A percentile compares a stretch with the other conserved stretches of the same genome.
These are phyloP conservation scores for Mystacides longicornis DNA, from an alignment of 2,888 invertebrate species.

Conservation along the genomic window DNA sequence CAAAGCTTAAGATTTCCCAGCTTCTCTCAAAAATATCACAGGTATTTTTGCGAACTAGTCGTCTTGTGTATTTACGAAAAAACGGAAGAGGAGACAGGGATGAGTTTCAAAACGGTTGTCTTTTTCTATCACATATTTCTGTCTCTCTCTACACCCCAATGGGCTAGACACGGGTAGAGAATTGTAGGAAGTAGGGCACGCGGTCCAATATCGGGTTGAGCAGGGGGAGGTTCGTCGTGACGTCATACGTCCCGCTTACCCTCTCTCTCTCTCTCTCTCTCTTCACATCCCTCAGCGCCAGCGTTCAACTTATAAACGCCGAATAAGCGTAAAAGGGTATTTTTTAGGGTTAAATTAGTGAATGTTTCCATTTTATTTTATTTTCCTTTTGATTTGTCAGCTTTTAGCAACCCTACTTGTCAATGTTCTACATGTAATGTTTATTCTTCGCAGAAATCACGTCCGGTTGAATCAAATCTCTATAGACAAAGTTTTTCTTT, in stretches of 20 bases:
- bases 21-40: too few species aligned
- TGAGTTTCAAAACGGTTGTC: background rate
- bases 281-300: background rate
- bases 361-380: too few species aligned
- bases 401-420: too few species aligned
- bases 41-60: too few species aligned
- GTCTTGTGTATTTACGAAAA: too few species aligned
- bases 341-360: background rate
- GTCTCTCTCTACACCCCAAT: background rate
- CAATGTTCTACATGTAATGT: too few species aligned
- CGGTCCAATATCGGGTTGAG: background rate
- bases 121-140: background rate
- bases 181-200: background rate
- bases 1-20: too few species aligned
- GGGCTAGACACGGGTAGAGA: background rate
- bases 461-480: too few species aligned
- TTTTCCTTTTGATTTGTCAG: background rate
- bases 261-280: background rate
- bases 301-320: background rate
- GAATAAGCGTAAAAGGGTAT: background rate
- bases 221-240: background rate
- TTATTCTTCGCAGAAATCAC: too few species aligned
- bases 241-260: conserved; percentile 2
- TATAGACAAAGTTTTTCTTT: too few species aligned
- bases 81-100: background rate